These are phyloP conservation scores for Porites cylindrica DNA, from an alignment of 92 coral and sea anemone species.

Conservation along the genomic window DNA sequence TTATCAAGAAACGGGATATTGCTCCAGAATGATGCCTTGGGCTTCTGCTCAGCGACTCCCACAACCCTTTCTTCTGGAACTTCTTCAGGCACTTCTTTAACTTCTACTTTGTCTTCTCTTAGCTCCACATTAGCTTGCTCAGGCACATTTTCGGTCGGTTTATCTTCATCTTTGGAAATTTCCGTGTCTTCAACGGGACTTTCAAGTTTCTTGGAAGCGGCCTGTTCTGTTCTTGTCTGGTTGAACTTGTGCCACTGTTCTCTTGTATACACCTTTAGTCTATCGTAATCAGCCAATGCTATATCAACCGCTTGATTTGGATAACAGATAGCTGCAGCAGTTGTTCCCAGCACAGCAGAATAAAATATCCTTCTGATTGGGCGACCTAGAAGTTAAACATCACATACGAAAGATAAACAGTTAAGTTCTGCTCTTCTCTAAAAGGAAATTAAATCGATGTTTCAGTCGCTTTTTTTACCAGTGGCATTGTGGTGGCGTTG, in stretches of 20 bases:
- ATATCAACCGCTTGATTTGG: slow-evolving; percentile 84
- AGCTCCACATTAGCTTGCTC: slow-evolving; percentile 20
- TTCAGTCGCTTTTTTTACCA: no score
- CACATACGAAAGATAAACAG: no score
- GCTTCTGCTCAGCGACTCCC: slow-evolving; percentile 24
- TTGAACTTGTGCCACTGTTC: slow-evolving; percentile 66
- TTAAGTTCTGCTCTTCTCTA: no score
- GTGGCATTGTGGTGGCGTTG: no score
- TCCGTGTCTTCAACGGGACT: background rate
- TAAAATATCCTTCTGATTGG: slow-evolving; percentile 87
- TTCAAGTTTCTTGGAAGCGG: slow-evolving; percentile 21
- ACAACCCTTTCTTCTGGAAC: background rate
- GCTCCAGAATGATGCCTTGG: slow-evolving; percentile 59
- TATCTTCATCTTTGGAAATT: slow-evolving; percentile 1
- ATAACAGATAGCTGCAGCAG: slow-evolving; percentile 87
- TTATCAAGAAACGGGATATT: slow-evolving; percentile 50
- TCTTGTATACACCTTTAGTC: slow-evolving; percentile 58
- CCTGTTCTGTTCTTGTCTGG: slow-evolving; percentile 50
- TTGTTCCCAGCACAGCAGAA: slow-evolving; percentile 88
- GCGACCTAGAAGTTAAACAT: slow-evolving; percentile 64
- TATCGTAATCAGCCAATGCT: slow-evolving; percentile 66
- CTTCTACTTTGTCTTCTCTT: slow-evolving; percentile 20
- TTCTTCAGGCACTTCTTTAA: background rate
- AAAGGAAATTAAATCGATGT: no score
- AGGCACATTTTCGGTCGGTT: slow-evolving; percentile 11